phyloP scores from a whole-genome alignment of 2,888 invertebrate genomes.

The Gisinianus flammeolus region DNA sequence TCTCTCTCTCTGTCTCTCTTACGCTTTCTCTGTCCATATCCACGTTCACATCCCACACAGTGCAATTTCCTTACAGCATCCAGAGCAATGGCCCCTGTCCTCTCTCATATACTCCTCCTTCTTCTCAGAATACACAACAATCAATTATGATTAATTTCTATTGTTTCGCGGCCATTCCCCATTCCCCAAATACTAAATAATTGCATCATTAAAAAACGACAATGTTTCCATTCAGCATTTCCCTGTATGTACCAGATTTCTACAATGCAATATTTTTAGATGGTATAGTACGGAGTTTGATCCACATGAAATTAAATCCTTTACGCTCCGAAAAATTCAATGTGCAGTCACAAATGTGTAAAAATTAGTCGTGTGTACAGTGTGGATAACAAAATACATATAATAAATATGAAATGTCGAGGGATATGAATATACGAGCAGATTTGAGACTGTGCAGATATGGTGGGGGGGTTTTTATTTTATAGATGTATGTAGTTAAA shows the following conservation, averaged over 20 bases:
- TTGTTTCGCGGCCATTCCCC: neutral
- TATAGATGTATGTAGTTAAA: too few species aligned
- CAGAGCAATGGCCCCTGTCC: neutral
- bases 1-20: neutral
- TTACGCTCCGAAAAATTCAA: too few species aligned
- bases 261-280: neutral
- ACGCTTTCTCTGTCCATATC: neutral
- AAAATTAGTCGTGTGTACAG: too few species aligned
- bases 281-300: too few species aligned
- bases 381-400: too few species aligned
- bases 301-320: neutral
- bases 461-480: too few species aligned
- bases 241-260: neutral
- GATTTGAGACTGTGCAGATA: too few species aligned
- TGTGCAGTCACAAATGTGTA: too few species aligned
- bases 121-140: neutral
- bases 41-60: neutral
- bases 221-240: neutral
- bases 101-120: neutral
- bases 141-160: constrained; percentile 8
- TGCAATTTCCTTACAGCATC: neutral
- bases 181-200: too few species aligned
- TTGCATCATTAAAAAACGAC: neutral
- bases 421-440: too few species aligned
- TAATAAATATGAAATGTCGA: too few species aligned